A percentile compares a stretch with the other conserved stretches of the same genome.
phyloP scores from a whole-genome alignment of 2,113 vertebrate genomes.

The Saccopteryx bilineata region DNA sequence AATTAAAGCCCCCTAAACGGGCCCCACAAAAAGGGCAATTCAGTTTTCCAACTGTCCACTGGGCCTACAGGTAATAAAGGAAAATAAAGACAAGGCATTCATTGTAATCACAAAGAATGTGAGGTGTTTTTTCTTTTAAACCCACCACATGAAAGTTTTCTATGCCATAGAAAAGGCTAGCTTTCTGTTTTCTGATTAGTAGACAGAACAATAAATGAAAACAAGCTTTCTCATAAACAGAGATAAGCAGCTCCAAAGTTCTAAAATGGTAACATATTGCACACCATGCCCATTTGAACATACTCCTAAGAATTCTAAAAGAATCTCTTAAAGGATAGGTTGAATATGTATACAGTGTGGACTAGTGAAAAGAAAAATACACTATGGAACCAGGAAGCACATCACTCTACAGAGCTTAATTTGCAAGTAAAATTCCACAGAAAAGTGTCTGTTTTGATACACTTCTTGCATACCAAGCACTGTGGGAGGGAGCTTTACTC shows the following conservation, averaged over 20 bases:
- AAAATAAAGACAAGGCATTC: conserved; percentile 80
- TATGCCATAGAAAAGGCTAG: conserved; percentile 62
- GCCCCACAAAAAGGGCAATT: conserved; percentile 92
- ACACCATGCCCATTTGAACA: conserved; percentile 55
- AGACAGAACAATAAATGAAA: conserved; percentile 65
- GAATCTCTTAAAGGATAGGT: conserved; percentile 58
- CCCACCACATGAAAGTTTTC: conserved; percentile 61
- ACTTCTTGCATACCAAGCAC: conserved; percentile 85
- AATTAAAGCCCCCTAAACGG: conserved; percentile 91
- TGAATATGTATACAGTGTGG: conserved; percentile 73
- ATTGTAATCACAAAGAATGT: conserved; percentile 82
- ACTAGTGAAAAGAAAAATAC: conserved; percentile 79
- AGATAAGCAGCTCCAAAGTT: conserved; percentile 77
- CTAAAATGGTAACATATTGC: conserved; percentile 58
- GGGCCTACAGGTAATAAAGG: conserved; percentile 91
- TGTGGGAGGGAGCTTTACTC: conserved; percentile 69
- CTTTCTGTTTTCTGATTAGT: conserved; percentile 78
- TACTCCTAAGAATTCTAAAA: conserved; percentile 71
- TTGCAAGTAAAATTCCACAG: conserved; percentile 84
- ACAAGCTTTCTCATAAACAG: conserved; percentile 52
- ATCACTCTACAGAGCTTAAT: conserved; percentile 79
- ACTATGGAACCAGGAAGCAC: conserved; percentile 79
- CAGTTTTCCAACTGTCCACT: conserved; percentile 91
- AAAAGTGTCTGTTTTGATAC: conserved; percentile 81
- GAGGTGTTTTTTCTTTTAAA: conserved; percentile 11